phyloP scores from a whole-genome alignment of 1,140 invertebrate species.

The Acromyrmex charruanus region DNA sequence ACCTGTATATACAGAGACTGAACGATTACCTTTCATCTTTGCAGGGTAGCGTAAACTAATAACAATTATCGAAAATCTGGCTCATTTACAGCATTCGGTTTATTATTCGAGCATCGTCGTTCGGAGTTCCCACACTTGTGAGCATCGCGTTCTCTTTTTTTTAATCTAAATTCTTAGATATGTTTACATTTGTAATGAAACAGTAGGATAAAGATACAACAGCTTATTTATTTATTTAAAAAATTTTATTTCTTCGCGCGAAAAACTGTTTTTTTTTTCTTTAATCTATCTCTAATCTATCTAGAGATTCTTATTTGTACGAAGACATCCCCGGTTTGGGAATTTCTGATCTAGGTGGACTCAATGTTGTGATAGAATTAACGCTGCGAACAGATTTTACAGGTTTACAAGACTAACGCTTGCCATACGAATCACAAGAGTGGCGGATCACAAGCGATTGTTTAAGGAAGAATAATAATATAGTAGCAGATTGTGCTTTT shows the following conservation, averaged over 20 bases:
- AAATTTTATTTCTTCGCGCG: not conserved
- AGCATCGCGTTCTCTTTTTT: not conserved
- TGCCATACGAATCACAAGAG: constrained; percentile 37
- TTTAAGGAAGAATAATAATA: constrained; percentile 16
- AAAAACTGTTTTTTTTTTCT: not conserved
- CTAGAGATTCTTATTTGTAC: not conserved
- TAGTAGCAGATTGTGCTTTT: constrained; percentile 18
- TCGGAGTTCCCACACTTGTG: constrained; percentile 23
- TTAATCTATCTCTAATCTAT: too few relatives aligned
- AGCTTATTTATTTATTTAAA: not conserved
- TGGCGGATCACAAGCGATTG: constrained; percentile 24
- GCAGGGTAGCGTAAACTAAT: constrained; percentile 35
- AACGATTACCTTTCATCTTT: constrained; percentile 53
- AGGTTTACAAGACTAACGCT: constrained; percentile 56
- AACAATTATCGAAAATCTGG: constrained; percentile 12
- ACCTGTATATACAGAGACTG: constrained; percentile 67
- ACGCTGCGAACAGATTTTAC: constrained; percentile 41
- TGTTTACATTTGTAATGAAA: not conserved
- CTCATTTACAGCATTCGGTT: constrained; percentile 45
- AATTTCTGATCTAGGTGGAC: constrained; percentile 34
- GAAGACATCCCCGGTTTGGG: not conserved
- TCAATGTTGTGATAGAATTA: constrained; percentile 54
- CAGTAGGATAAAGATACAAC: not conserved
- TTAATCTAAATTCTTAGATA: not conserved
- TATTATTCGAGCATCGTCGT: constrained; percentile 7